A percentile compares a stretch with the other conserved stretches of the same genome.
These are phyloP conservation scores for Nasonovia ribisnigri DNA, from an alignment of 2,888 invertebrate species.

Conservation along the genomic window DNA sequence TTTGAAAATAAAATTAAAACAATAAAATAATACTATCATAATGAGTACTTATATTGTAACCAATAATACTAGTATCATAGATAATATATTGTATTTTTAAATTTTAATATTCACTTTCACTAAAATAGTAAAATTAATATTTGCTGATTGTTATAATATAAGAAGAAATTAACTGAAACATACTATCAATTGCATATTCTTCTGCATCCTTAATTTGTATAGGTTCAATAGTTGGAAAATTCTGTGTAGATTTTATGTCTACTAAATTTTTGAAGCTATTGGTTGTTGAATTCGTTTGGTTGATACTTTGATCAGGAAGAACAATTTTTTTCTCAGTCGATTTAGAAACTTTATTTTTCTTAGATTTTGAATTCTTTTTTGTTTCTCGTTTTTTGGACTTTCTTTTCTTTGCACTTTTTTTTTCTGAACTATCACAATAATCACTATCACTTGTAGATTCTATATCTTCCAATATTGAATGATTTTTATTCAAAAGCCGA, in stretches of 20 bases:
- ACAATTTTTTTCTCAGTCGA: background rate
- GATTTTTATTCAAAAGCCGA: slow-evolving; percentile 23
- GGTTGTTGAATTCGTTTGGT: background rate
- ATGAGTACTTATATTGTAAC: no score
- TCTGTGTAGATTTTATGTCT: background rate
- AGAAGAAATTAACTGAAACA: background rate
- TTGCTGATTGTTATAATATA: background rate
- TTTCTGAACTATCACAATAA: slow-evolving; percentile 48
- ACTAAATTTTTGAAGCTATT: background rate
- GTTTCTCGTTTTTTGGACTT: slow-evolving; percentile 32
- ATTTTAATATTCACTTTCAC: background rate
- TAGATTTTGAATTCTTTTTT: slow-evolving; percentile 39
- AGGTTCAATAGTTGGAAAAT: background rate
- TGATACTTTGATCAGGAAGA: background rate
- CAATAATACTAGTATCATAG: no score
- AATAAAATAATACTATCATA: no score
- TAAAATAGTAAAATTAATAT: slow-evolving; percentile 12
- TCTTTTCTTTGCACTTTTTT: slow-evolving; percentile 14
- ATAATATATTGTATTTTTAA: background rate
- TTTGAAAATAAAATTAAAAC: no score
- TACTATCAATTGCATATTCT: background rate
- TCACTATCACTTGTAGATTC: slow-evolving; percentile 49
- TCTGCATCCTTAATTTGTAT: background rate
- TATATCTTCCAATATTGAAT: slow-evolving; percentile 11
- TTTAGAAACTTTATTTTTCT: background rate